These are phyloP conservation scores for Hermetia illucens DNA, from an alignment of 1,140 invertebrate genomes.

Conservation along the genomic window DNA sequence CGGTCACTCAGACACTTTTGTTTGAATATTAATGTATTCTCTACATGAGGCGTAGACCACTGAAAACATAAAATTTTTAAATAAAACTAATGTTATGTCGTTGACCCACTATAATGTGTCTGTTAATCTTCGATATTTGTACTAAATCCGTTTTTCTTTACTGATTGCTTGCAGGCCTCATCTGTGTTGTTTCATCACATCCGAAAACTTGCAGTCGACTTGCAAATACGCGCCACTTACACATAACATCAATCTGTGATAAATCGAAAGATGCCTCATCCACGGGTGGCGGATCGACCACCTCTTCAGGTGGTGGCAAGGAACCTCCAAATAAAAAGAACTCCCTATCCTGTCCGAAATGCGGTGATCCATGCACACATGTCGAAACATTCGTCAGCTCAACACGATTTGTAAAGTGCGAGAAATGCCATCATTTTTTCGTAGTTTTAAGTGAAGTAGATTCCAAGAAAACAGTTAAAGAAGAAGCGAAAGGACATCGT, in stretches of 20 bases:
- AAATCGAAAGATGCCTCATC: neutral
- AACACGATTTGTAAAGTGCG: slow-evolving; percentile 92
- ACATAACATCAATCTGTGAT: neutral
- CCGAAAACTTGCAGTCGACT: neutral
- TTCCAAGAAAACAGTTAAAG: slow-evolving; percentile 69
- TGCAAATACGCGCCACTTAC: neutral
- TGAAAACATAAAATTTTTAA: too few species aligned
- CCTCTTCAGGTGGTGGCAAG: slow-evolving; percentile 15
- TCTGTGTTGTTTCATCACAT: neutral
- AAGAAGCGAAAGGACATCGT: slow-evolving; percentile 50
- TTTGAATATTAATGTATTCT: too few species aligned
- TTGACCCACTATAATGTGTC: too few species aligned
- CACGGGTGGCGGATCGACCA: neutral
- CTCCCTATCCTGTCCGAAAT: slow-evolving; percentile 78
- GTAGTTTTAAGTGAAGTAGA: slow-evolving; percentile 90
- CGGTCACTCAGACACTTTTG: too few species aligned
- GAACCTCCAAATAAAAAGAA: slow-evolving; percentile 21
- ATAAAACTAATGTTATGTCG: too few species aligned
- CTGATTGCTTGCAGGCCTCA: too few species aligned
- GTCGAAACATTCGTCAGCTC: slow-evolving; percentile 95
- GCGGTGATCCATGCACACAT: slow-evolving; percentile 89
- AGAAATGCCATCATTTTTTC: slow-evolving; percentile 96
- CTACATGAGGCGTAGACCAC: too few species aligned
- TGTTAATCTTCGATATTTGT: too few species aligned
- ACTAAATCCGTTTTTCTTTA: too few species aligned